Base-by-base conservation (phyloP, 2,797 vertebrate genomes). In the Sebastes aleutianus region DNA sequence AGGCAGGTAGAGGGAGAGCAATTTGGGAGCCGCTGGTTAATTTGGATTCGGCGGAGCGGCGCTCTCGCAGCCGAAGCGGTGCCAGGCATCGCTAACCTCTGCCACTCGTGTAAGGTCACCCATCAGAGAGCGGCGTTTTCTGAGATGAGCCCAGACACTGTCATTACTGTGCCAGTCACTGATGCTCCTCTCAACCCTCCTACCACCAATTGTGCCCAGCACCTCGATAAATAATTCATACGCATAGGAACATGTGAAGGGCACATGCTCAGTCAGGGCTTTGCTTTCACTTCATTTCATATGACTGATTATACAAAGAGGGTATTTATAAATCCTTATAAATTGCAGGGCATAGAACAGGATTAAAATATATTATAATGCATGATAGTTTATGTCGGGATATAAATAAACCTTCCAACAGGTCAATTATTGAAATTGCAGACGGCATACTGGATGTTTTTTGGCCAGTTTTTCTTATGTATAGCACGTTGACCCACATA, bases 221-320 rank as follows among this genome's bases (percentile, higher is more conserved):
- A 57, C 70, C 86, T 79, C 81, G n/a, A 91, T 94, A 72, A 87
- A 94, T 93, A 84, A 94, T 92, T 91, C 87, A 94, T 90, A 53
- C 4, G 5, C 76, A 76, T 3, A 70, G 82, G 76, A 93, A 87
- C 88, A 89, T 83, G 85, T 88, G 88, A 93, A 90, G 88, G 85
- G 12, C 87, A 89, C 89, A 82, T 57, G 83, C 78, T 85, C 82
- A 53, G 84, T 56, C 73, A 63, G 75, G 70, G 82, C 68, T 67
- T 27, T 22, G 66, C 77, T 73, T 85, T 79, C 68, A 70, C 77
- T 63, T 58, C 67, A 62, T 50, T 76, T 70, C 67, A 54, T 34
- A 66, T 39, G 39, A 62, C 53, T 56, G 77, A 62, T 27, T 27
- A 76, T 10, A 83, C 36, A 83, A 74, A 89, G 68, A 63, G 13